Percentiles rank a stretch among this genome's conserved stretches.
These are phyloP conservation scores for Actenoides lindsayi DNA, from an alignment of 2,113 vertebrate species.

Conservation along the genomic window DNA sequence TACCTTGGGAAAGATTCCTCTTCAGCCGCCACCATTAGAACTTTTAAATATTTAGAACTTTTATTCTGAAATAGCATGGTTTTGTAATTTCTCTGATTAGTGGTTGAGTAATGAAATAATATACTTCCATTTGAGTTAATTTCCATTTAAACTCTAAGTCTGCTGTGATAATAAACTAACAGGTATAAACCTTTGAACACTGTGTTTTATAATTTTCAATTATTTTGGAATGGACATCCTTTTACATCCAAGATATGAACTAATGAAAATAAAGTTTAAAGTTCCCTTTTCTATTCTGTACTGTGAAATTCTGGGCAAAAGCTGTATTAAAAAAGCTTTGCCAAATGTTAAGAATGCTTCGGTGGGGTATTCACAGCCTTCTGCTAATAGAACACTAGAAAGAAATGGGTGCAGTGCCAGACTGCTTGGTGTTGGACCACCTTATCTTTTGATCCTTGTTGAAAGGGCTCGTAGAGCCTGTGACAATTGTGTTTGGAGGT, in stretches of 20 bases:
- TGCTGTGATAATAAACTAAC: too few species aligned
- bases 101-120: too few species aligned
- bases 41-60: constrained; percentile 25
- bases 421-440: not conserved
- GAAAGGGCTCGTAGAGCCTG: fast-evolving
- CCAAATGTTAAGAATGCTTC: not conserved
- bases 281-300: too few species aligned
- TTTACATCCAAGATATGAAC: not conserved
- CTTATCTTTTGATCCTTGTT: not conserved
- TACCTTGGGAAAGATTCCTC: constrained; percentile 84
- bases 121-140: too few species aligned
- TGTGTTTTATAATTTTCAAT: not conserved
- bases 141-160: too few species aligned
- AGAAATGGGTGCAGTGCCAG: not conserved
- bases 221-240: not conserved
- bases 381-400: not conserved
- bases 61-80: too few species aligned
- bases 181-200: not conserved
- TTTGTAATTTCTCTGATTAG: too few species aligned
- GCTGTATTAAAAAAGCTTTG: not conserved
- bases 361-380: not conserved
- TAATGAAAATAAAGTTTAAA: not conserved
- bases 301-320: too few species aligned
- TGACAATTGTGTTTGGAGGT: not conserved
- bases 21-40: constrained; percentile 82